Base-by-base conservation (phyloP, 2,113 vertebrate species). In the Neogobius melanostomus region DNA sequence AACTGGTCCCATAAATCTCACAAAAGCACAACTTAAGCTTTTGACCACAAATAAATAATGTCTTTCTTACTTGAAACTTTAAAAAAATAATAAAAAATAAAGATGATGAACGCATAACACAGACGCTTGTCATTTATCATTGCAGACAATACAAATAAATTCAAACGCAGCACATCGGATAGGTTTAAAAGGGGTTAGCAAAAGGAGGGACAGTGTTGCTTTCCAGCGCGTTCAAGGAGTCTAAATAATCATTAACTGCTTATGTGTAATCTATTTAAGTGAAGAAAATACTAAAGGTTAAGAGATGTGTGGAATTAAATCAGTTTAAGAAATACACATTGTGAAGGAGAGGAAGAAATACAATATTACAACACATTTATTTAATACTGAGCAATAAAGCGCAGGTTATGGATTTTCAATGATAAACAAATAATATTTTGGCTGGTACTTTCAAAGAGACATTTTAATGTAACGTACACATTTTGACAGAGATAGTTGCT, bases 31-130 rank as follows among this genome's bases (percentile, higher is more conserved):
- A 72, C 78, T 67, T 77, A 77, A 76, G 71, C 80, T 65, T 71
- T 73, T 12, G 77, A 59, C 57, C 47, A 70, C 56, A 75, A 86
- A 90, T 88, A 91, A 91, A 89, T 91, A 80, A 74, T 72, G 28
- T 53, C 75, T 51, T 71, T 7, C 62, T 76, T 51, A 69, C 71
- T 73, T 80, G 48, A 76, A 71, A 73, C 71, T 75, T 79, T 49
- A 75, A 72, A 73, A 10, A 43, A 68, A 52, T 66, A 11, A 4
- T 21, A 1, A 1, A 21, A 36, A 36, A 36, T 3, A 36, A 36
- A 5, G 28, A 36, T 36, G 64, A 72, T 71, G 43, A 74, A 48
- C 12, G 57, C 51, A 53, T 14, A 49, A 61, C 78, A 82, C 12
- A 84, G 76, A 80, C 51, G 75, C 4, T 5, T 43, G 74, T 81